A percentile compares a stretch with the other conserved stretches of the same genome.
phyloP scores from a whole-genome alignment of 2,797 vertebrate genomes.

The Lacerta bilineata region DNA sequence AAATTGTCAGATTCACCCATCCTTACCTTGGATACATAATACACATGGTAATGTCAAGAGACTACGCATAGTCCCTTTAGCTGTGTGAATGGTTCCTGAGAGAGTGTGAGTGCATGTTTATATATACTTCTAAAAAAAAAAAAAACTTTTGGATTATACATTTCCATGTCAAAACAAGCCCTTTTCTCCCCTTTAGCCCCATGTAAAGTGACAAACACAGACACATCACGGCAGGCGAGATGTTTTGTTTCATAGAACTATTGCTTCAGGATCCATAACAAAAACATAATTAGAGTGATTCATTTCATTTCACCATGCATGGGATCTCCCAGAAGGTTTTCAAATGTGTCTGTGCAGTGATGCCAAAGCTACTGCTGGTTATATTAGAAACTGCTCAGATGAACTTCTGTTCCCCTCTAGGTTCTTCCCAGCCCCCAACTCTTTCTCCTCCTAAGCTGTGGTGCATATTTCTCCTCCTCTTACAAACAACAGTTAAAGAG shows the following conservation, averaged over 20 bases:
- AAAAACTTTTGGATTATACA: neutral
- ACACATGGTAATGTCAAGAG: neutral
- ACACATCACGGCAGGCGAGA: neutral
- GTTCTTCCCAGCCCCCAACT: neutral
- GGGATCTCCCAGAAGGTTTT: neutral
- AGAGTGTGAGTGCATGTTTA: neutral
- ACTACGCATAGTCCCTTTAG: neutral
- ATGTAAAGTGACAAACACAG: neutral
- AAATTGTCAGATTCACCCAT: neutral
- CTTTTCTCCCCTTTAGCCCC: neutral
- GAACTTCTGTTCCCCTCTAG: neutral
- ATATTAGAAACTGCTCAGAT: conserved; percentile 11
- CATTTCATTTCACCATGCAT: neutral
- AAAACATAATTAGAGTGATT: conserved; percentile 8
- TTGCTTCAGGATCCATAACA: neutral
- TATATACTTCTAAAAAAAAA: neutral
- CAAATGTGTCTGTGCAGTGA: rapidly evolving
- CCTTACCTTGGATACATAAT: neutral
- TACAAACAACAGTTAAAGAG: neutral
- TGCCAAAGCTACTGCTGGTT: neutral
- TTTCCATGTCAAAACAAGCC: neutral
- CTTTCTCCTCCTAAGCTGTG: neutral
- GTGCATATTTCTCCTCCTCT: neutral
- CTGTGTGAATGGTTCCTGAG: neutral
- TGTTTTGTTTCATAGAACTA: neutral